Percentiles rank a stretch among this genome's conserved stretches.
Evolutionary conservation across 2,888 invertebrate genomes (phyloP).

Genomic region (Macrosoma leucophasiata): DNA sequence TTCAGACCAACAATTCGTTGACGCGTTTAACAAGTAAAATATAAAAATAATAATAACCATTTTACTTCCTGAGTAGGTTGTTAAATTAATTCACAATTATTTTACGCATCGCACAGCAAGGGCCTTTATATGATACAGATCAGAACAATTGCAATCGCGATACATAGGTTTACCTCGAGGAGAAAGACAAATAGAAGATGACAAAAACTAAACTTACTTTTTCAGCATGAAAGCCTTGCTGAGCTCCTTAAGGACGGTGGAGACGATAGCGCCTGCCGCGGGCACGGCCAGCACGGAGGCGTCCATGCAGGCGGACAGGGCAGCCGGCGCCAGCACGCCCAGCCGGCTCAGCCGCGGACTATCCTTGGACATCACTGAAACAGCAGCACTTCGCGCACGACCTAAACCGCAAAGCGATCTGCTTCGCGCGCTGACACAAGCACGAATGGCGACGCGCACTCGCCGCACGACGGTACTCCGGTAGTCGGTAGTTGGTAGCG

Average conservation of each 20-base stretch:
- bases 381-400: slow-evolving; percentile 42
- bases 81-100: too few species aligned
- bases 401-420: slow-evolving; percentile 63
- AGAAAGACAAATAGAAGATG: slow-evolving; percentile 7
- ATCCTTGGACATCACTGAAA: slow-evolving; percentile 54
- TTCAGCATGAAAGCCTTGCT: slow-evolving; percentile 71
- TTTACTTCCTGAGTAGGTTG: too few species aligned
- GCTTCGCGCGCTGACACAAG: slow-evolving; percentile 58
- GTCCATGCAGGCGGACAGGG: slow-evolving; percentile 64
- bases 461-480: slow-evolving; percentile 12
- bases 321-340: slow-evolving; percentile 64
- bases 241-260: slow-evolving; percentile 64
- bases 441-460: slow-evolving; percentile 41
- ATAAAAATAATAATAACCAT: too few species aligned
- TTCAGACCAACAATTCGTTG: too few species aligned
- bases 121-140: too few species aligned
- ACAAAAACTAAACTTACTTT: slow-evolving; percentile 46
- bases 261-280: slow-evolving; percentile 64
- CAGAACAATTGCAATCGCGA: slow-evolving; percentile 7
- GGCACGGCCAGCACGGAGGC: slow-evolving; percentile 67
- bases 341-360: slow-evolving; percentile 50
- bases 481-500: slow-evolving; percentile 1
- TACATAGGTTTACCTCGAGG: slow-evolving; percentile 3
- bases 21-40: too few species aligned
- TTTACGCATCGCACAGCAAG: too few species aligned